A percentile compares a stretch with the other conserved stretches of the same genome.
phyloP scores from a whole-genome alignment of 30 jellyfish, hydroid and myxozoan genomes.

The Haliclystus octoradiatus region DNA sequence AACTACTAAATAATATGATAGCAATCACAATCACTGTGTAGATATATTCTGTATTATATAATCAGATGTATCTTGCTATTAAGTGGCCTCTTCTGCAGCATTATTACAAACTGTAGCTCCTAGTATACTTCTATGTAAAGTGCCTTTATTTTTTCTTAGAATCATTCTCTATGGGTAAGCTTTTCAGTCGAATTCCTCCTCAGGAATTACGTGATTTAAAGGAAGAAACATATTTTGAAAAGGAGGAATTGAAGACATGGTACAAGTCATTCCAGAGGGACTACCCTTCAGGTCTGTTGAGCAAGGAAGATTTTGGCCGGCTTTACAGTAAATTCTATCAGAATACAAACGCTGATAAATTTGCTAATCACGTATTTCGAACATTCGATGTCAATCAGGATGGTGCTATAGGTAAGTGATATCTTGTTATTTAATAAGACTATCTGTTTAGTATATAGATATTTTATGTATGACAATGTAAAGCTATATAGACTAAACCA shows the following conservation, averaged over 20 bases:
- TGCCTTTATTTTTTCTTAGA: slow-evolving; percentile 3
- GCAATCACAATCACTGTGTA: too few species aligned
- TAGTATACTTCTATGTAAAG: too few species aligned
- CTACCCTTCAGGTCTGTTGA: slow-evolving; percentile 50
- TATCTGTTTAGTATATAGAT: too few species aligned
- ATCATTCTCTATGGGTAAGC: slow-evolving; percentile 35
- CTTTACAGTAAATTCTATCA: slow-evolving; percentile 53
- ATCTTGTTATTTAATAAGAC: too few species aligned
- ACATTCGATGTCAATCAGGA: slow-evolving; percentile 58
- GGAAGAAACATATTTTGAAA: slow-evolving; percentile 40
- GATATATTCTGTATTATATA: too few species aligned
- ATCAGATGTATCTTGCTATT: too few species aligned
- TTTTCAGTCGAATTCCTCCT: slow-evolving; percentile 45
- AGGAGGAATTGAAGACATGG: slow-evolving; percentile 51
- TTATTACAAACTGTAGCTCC: too few species aligned
- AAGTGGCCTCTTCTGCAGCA: too few species aligned
- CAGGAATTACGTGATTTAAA: slow-evolving; percentile 30
- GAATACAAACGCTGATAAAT: slow-evolving; percentile 38
- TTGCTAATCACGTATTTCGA: slow-evolving; percentile 53
- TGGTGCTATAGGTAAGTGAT: slow-evolving; percentile 56
- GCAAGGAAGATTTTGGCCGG: slow-evolving; percentile 31
- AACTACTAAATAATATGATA: too few species aligned
- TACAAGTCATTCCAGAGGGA: slow-evolving; percentile 40
- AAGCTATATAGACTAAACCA: too few species aligned
- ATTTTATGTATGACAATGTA: too few species aligned